These are phyloP conservation scores for Megalurothrips usitatus DNA, from an alignment of 2,888 invertebrate species.

Conservation along the genomic window DNA sequence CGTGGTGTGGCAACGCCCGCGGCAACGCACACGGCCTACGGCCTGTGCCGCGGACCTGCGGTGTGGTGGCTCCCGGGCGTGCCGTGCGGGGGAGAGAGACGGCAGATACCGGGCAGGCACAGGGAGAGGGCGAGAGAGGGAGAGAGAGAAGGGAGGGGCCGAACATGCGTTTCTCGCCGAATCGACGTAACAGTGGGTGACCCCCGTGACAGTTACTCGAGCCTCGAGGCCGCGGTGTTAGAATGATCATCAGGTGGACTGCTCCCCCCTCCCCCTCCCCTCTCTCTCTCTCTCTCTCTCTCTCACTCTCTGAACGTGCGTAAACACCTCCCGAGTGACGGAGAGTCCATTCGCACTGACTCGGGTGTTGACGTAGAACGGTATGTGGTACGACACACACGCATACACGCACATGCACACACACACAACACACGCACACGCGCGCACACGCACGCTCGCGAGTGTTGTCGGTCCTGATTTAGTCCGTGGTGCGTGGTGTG, in stretches of 20 bases:
- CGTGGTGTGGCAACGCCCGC: background rate
- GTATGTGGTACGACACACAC: too few species aligned
- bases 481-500: background rate
- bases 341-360: too few species aligned
- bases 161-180: background rate
- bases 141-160: background rate
- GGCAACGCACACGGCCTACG: background rate
- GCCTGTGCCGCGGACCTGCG: background rate
- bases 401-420: too few species aligned
- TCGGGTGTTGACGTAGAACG: too few species aligned
- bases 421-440: background rate
- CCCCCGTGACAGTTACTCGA: too few species aligned
- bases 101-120: too few species aligned
- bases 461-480: background rate
- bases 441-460: background rate
- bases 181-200: background rate
- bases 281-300: too few species aligned
- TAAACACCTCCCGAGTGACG: too few species aligned
- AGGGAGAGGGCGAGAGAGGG: background rate
- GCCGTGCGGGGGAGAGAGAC: background rate
- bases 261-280: too few species aligned
- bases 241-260: too few species aligned
- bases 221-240: too few species aligned
- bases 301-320: too few species aligned
- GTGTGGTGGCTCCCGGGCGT: background rate